Conservation (phyloP, 1,140 invertebrate species). For the Lycorma delicatula region DNA sequence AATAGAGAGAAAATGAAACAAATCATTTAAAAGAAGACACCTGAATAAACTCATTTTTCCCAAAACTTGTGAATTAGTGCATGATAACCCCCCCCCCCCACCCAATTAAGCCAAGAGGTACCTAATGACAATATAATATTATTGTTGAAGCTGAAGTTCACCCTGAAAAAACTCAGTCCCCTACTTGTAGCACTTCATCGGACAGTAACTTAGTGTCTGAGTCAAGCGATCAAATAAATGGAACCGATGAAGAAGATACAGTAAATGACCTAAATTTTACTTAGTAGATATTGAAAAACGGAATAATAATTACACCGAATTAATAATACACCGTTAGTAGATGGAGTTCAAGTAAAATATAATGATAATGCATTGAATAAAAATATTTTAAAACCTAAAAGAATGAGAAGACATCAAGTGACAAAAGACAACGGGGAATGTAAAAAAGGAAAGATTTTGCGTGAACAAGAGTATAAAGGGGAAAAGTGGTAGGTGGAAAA, state of each 20-base stretch:
- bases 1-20: background rate
- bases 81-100: too few relatives aligned
- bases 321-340: background rate
- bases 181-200: background rate
- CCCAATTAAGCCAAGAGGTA: background rate
- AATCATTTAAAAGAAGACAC: background rate
- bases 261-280: background rate
- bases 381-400: background rate
- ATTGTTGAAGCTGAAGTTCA: constrained; percentile 9
- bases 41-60: too few relatives aligned
- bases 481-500: background rate
- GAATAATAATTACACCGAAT: too few relatives aligned
- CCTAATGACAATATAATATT: constrained; percentile 1
- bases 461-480: background rate
- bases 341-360: background rate
- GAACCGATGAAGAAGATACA: background rate
- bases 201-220: background rate
- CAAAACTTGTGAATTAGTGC: background rate
- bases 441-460: background rate
- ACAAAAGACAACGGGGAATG: background rate
- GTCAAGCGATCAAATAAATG: background rate
- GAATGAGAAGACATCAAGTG: background rate
- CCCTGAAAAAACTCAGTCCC: background rate
- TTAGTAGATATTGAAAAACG: background rate
- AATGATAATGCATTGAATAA: background rate